Percentiles rank a stretch among this genome's conserved stretches.
phyloP scores from a whole-genome alignment of 2,888 invertebrate species.

The Galerucella calmariensis region DNA sequence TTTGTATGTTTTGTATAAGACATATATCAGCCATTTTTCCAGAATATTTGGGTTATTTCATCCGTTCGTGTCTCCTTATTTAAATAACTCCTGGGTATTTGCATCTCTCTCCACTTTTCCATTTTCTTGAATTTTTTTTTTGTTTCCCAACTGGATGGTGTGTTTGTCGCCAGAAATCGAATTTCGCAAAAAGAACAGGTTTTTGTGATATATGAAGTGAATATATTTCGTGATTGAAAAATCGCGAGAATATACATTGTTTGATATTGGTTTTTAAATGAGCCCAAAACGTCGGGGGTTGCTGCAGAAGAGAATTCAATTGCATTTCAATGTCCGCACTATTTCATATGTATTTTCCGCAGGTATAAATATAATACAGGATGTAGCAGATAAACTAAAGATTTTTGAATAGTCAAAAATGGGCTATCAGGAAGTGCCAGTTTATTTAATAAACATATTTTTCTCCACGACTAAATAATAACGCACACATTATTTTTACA shows the following conservation, averaged over 20 bases:
- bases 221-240: slow-evolving; percentile 38
- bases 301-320: slow-evolving; percentile 29
- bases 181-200: slow-evolving; percentile 33
- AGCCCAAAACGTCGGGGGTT: slow-evolving; percentile 22
- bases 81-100: slow-evolving; percentile 39
- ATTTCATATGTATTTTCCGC: slow-evolving; percentile 10
- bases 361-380: background rate
- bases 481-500: no score
- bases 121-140: slow-evolving; percentile 29
- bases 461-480: no score
- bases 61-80: slow-evolving; percentile 33
- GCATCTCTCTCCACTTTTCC: slow-evolving; percentile 30
- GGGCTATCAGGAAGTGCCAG: no score
- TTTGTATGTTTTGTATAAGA: background rate
- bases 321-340: slow-evolving; percentile 30
- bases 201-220: slow-evolving; percentile 40
- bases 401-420: background rate
- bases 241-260: slow-evolving; percentile 35
- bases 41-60: slow-evolving; percentile 29
- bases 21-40: slow-evolving; percentile 13
- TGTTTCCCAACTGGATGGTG: slow-evolving; percentile 19
- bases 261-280: slow-evolving; percentile 42
- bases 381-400: background rate
- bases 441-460: no score
- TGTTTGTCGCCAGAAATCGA: slow-evolving; percentile 33